Base-by-base conservation (phyloP, 2,797 vertebrate species). In the Liasis olivaceus region DNA sequence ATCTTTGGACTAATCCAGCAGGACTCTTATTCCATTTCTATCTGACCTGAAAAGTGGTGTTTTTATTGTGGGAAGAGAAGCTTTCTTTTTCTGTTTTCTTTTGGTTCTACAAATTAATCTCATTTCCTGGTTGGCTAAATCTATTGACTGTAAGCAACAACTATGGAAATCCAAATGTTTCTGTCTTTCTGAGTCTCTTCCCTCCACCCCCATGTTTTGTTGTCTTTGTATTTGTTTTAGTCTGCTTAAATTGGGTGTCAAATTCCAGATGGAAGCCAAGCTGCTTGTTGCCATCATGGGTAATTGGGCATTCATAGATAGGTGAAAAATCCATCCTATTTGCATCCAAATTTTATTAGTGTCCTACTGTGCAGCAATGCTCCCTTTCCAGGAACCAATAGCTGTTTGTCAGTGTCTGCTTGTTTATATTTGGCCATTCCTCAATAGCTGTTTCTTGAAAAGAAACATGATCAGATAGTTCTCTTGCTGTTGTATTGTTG, bases 41-140 rank as follows among this genome's bases (percentile, higher is more conserved):
- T 91, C 62, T 94, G 93, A 93, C 93, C 92, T 93, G 93, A 92
- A 95, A 54, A 47, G 90, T 94, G 94, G 93, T 89, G 93, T 20
- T 90, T 64, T 62, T 54, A 85, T 92, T 59, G 92, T 96, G 95
- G 95, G 95, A 97, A 97, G 92, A 96, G 89, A 95, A 88, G 91
- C 85, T 6, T 0, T 81, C 60, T 95, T 47, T 86, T 93, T 56
- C 58, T 96, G 93, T 94, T 95, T 93, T 94, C 2, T 91, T 93
- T 91, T 69, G 89, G 89, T 92, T 1, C 51, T 42, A 56, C 85
- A 88, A 36, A 94, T 94, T 96, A 96, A 95, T 97, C 89, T 95
- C 14, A 95, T 96, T 96, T 95, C 91, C 85, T 93, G 63, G 62
- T 95, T 89, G 63, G 91, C 56, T 0, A 56, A 84, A 94, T 88